Evolutionary conservation across 2,113 vertebrate genomes (phyloP).

Genomic region (Salvator merianae): DNA sequence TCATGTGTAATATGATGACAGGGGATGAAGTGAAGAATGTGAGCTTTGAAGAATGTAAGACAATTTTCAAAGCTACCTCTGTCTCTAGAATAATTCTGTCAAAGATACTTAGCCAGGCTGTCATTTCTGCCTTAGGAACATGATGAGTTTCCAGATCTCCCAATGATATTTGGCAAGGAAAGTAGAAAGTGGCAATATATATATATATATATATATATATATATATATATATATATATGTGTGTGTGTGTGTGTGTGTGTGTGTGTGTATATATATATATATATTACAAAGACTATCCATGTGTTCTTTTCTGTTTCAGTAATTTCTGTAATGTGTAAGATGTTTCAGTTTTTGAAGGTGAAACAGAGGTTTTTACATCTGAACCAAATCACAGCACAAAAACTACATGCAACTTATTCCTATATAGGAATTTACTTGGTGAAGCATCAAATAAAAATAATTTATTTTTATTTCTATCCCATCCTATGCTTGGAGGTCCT

Average conservation of each 20-base stretch:
- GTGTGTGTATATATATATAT: too few species aligned
- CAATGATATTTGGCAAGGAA: conserved; percentile 53
- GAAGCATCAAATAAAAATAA: neutral
- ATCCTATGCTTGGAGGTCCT: too few species aligned
- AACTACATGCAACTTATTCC: neutral
- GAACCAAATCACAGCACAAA: neutral
- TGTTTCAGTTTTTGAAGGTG: neutral
- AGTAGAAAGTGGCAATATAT: conserved; percentile 17
- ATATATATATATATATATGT: too few species aligned
- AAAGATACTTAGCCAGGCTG: conserved; percentile 57
- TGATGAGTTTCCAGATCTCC: conserved; percentile 59
- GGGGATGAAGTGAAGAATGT: conserved; percentile 52
- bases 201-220: too few species aligned
- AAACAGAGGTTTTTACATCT: neutral
- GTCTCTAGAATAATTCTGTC: conserved; percentile 62
- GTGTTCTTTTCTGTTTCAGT: neutral
- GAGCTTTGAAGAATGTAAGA: conserved; percentile 68
- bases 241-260: too few species aligned
- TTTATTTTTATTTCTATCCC: too few species aligned
- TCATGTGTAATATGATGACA: conserved; percentile 68
- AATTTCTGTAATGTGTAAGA: neutral
- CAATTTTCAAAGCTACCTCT: conserved; percentile 68
- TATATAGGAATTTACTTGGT: neutral
- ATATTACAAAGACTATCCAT: neutral
- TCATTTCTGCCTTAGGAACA: conserved; percentile 58